Conservation (phyloP, 2,113 vertebrate species). For the Alectura lathami region DNA sequence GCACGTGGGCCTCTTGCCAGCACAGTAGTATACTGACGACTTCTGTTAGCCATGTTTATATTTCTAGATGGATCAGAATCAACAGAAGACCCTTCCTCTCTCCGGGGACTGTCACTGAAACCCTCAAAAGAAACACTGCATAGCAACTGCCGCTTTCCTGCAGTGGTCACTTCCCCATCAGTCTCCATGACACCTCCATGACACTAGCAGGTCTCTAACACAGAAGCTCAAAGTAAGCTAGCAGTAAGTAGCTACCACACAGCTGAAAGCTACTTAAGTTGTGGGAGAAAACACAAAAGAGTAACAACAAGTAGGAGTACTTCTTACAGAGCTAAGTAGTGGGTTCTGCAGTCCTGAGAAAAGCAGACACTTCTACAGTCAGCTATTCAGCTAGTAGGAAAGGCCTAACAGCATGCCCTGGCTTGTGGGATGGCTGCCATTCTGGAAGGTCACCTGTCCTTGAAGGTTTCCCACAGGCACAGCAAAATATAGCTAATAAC, state of each 20-base stretch:
- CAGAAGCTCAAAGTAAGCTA: not conserved
- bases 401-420: not conserved
- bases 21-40: not conserved
- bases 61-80: not conserved
- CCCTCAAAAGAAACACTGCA: not conserved
- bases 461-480: not conserved
- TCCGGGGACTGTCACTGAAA: not conserved
- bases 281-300: not conserved
- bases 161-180: not conserved
- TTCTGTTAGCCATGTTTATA: not conserved
- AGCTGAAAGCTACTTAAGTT: not conserved
- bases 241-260: not conserved
- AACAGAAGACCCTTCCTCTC: not conserved
- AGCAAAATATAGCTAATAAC: not conserved
- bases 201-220: not conserved
- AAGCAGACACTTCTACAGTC: not conserved
- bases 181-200: not conserved
- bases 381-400: not conserved
- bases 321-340: rapidly evolving
- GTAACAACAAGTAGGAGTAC: not conserved
- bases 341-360: not conserved
- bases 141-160: not conserved
- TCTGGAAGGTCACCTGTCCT: not conserved
- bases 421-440: not conserved
- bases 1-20: rapidly evolving